Percentiles rank a stretch among this genome's conserved stretches.
Evolutionary conservation across 1,140 invertebrate genomes (phyloP).

Genomic region (Lasaia peninsularis): DNA sequence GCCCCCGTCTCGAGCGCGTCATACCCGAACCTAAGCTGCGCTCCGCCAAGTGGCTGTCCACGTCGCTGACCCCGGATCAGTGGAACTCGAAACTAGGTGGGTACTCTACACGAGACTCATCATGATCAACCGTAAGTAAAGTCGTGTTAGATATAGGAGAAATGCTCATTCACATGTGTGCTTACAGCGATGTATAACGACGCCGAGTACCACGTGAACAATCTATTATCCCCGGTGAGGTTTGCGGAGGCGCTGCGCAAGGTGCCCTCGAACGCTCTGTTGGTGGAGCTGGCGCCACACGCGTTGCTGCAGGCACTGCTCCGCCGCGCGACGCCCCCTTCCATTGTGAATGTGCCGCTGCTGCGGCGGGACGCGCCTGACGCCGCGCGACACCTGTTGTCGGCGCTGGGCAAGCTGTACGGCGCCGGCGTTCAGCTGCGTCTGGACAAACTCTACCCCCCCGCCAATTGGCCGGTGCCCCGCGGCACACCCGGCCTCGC

Average conservation of each 20-base stretch:
- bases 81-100: background rate
- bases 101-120: background rate
- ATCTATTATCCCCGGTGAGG: background rate
- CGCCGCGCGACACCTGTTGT: background rate
- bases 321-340: background rate
- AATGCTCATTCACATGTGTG: background rate
- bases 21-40: slow-evolving; percentile 3
- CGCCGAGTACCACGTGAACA: background rate
- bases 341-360: background rate
- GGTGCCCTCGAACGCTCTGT: slow-evolving; percentile 11
- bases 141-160: too few relatives aligned
- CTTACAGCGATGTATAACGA: background rate
- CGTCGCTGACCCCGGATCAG: background rate
- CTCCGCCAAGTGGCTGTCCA: slow-evolving; percentile 4
- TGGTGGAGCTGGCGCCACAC: background rate
- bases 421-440: slow-evolving; percentile 87
- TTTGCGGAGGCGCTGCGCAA: background rate
- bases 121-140: too few relatives aligned
- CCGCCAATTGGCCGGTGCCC: slow-evolving; percentile 91
- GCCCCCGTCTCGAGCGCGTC: background rate
- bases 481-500: slow-evolving; percentile 92
- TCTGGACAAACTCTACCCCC: slow-evolving; percentile 85
- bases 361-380: background rate
- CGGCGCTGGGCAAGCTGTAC: slow-evolving; percentile 80
- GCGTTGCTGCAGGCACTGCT: background rate